phyloP scores from a whole-genome alignment of 2,888 invertebrate genomes.

The Ectemnius continuus region DNA sequence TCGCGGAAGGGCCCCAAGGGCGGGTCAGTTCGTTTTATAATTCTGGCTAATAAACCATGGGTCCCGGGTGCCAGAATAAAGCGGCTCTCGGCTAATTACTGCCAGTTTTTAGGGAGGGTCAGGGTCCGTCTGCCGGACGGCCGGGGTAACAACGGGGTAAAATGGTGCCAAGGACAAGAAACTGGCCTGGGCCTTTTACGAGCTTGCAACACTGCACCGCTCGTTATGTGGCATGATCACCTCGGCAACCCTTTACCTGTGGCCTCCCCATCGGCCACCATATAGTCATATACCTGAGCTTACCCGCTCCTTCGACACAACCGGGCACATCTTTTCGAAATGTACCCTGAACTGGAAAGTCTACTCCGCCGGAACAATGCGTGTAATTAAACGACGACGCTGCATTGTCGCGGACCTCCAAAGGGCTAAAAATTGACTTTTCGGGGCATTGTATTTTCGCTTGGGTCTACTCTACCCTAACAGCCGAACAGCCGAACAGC shows the following conservation, averaged over 20 bases:
- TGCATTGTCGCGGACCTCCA: neutral
- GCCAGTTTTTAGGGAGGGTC: constrained; percentile 50
- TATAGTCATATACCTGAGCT: constrained; percentile 37
- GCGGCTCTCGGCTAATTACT: constrained; percentile 50
- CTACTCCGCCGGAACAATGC: constrained; percentile 1
- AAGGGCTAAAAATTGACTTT: constrained; percentile 4
- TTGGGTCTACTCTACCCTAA: too few species aligned
- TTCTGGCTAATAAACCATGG: constrained; percentile 53
- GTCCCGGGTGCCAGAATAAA: constrained; percentile 33
- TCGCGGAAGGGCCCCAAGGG: constrained; percentile 15
- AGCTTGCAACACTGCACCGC: constrained; percentile 16
- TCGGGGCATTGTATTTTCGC: neutral
- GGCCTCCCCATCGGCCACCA: neutral
- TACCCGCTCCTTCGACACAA: constrained; percentile 14
- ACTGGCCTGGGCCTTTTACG: neutral
- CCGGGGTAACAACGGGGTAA: constrained; percentile 41
- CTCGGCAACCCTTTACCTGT: constrained; percentile 50
- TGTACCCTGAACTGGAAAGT: neutral
- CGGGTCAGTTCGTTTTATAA: constrained; percentile 49
- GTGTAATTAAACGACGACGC: neutral
- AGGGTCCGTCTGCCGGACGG: constrained; percentile 22
- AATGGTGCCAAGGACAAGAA: constrained; percentile 10
- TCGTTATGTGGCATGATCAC: constrained; percentile 59
- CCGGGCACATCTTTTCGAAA: neutral
- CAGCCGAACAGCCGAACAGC: too few species aligned